These are phyloP conservation scores for Synergus gifuensis DNA, from an alignment of 2,888 invertebrate species.

Conservation along the genomic window DNA sequence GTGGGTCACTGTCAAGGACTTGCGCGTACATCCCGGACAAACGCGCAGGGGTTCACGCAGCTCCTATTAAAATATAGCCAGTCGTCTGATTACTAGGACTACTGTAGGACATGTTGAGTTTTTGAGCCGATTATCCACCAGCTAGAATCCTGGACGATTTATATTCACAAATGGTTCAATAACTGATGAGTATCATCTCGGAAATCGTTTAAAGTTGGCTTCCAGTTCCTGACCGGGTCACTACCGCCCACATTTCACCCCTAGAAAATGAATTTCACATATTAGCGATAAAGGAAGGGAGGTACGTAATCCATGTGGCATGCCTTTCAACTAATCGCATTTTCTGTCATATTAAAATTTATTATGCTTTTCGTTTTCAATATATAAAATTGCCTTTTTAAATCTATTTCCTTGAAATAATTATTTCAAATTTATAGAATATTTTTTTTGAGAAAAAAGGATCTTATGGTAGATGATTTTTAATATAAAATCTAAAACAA, in stretches of 20 bases:
- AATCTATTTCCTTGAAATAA: background rate
- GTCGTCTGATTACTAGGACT: constrained; percentile 7
- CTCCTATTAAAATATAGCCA: constrained; percentile 23
- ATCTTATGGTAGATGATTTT: background rate
- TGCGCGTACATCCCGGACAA: constrained; percentile 27
- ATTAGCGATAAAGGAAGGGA: constrained; percentile 9
- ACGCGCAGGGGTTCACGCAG: constrained; percentile 37
- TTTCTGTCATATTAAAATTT: background rate
- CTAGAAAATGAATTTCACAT: constrained; percentile 9
- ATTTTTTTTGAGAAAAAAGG: background rate
- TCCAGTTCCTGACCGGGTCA: background rate
- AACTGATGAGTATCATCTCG: background rate
- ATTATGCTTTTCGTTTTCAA: background rate
- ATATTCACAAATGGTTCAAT: constrained; percentile 9
- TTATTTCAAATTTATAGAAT: background rate
- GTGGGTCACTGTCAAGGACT: constrained; percentile 41
- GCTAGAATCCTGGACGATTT: background rate
- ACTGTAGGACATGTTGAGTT: constrained; percentile 37
- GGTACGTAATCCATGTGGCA: constrained; percentile 36
- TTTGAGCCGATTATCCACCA: constrained; percentile 20
- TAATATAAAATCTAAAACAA: constrained; percentile 3
- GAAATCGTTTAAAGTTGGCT: background rate
- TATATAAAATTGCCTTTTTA: background rate
- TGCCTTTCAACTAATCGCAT: background rate
- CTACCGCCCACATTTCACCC: background rate